A percentile compares a stretch with the other conserved stretches of the same genome.
phyloP scores from a whole-genome alignment of 2,888 invertebrate species.

The Drosophila subquinaria region DNA sequence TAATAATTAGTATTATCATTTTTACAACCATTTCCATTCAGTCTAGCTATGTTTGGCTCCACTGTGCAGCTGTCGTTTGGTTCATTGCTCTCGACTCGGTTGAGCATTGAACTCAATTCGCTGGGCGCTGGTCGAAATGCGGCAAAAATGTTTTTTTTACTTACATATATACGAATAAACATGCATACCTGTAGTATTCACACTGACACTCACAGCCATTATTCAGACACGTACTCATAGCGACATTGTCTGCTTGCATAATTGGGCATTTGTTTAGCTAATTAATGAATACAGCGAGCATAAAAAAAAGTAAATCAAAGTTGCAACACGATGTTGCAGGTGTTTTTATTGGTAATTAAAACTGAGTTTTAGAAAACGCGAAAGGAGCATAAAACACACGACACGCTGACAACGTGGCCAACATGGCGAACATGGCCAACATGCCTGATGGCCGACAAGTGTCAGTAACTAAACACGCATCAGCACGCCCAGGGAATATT shows the following conservation, averaged over 20 bases:
- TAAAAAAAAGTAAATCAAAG: constrained; percentile 2
- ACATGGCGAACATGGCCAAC: constrained; percentile 1
- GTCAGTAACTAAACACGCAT: constrained; percentile 60
- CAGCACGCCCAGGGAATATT: constrained; percentile 31
- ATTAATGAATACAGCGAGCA: constrained; percentile 20
- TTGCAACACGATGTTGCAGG: constrained; percentile 25
- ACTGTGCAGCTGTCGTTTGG: constrained; percentile 36
- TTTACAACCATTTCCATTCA: background rate
- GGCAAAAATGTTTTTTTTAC: constrained; percentile 42
- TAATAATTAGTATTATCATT: background rate
- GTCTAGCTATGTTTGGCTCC: background rate
- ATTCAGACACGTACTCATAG: background rate
- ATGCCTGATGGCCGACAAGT: constrained; percentile 44
- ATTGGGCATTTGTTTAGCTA: constrained; percentile 44
- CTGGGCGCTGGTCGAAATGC: constrained; percentile 46
- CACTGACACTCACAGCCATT: constrained; percentile 4
- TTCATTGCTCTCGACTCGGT: constrained; percentile 56
- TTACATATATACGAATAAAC: background rate
- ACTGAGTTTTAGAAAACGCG: constrained; percentile 15
- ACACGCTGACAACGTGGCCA: constrained; percentile 13
- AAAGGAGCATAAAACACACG: constrained; percentile 22
- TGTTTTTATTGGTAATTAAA: constrained; percentile 35
- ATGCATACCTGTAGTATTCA: constrained; percentile 20
- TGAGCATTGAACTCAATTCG: constrained; percentile 63
- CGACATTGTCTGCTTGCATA: constrained; percentile 27